Conservation (phyloP, 1,140 invertebrate genomes). For the Bombus superbus region DNA sequence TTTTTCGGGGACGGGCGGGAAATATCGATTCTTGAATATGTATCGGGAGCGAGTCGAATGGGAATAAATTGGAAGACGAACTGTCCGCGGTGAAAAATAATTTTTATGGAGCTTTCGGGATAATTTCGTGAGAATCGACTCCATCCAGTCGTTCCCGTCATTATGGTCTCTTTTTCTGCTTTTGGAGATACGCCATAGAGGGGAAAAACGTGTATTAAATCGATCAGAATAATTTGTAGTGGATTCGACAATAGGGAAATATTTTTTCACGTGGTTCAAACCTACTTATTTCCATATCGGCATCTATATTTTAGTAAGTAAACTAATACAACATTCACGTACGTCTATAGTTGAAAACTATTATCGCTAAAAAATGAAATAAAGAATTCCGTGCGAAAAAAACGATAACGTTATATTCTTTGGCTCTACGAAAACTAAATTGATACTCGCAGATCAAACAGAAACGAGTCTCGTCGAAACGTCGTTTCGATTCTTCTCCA, state of each 20-base stretch:
- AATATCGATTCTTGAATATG: conserved; percentile 54
- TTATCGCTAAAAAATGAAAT: conserved; percentile 2
- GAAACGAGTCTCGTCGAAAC: neutral
- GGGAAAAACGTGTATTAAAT: neutral
- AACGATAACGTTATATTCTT: no score
- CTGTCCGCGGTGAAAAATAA: conserved; percentile 8
- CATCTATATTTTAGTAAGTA: no score
- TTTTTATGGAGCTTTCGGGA: conserved; percentile 5
- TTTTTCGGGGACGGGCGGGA: neutral
- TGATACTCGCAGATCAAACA: neutral
- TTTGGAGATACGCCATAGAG: neutral
- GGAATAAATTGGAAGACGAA: conserved; percentile 35
- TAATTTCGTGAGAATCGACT: neutral
- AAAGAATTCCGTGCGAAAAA: neutral
- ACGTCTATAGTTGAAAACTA: neutral
- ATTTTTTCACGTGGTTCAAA: neutral
- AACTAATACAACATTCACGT: no score
- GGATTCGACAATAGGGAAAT: neutral
- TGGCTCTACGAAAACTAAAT: neutral
- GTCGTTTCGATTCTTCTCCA: neutral
- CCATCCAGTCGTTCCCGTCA: neutral
- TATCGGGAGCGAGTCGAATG: conserved; percentile 37
- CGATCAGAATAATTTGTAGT: neutral
- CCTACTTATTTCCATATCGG: no score
- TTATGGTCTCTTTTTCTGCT: no score